Conservation (phyloP, 1,140 invertebrate species). For the Oncopodura yosiiana region DNA sequence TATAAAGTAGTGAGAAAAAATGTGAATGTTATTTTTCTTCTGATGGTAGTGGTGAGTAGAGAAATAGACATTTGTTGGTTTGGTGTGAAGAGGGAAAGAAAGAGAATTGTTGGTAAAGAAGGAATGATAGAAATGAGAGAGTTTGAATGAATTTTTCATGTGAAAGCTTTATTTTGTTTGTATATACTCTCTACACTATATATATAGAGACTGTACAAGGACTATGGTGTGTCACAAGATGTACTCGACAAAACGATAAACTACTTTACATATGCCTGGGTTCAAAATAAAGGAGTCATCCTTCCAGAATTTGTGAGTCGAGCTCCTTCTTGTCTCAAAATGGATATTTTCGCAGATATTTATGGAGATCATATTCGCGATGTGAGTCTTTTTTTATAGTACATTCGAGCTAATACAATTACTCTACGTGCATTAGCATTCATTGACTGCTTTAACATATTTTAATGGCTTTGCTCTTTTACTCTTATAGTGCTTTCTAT, state of each 20-base stretch:
- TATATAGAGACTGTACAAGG: constrained; percentile 10
- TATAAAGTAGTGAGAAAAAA: too few relatives aligned
- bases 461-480: background rate
- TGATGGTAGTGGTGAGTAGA: too few relatives aligned
- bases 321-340: constrained; percentile 3
- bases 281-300: constrained; percentile 11
- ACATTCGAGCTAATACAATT: background rate
- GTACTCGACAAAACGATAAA: background rate
- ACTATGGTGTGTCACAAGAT: constrained; percentile 3
- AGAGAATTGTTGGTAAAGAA: background rate
- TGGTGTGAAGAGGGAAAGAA: too few relatives aligned
- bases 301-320: constrained; percentile 5
- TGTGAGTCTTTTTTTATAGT: too few relatives aligned
- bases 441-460: background rate
- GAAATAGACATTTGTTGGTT: too few relatives aligned
- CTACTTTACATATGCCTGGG: constrained; percentile 16
- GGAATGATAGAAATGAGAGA: background rate
- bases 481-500: constrained; percentile 10
- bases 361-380: constrained; percentile 8
- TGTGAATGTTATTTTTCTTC: too few relatives aligned
- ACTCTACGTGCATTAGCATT: background rate
- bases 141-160: background rate
- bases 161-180: background rate
- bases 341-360: constrained; percentile 1
- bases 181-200: background rate